Evolutionary conservation across 2,113 vertebrate species (phyloP).

Genomic region (Sylvilagus bachmani): DNA sequence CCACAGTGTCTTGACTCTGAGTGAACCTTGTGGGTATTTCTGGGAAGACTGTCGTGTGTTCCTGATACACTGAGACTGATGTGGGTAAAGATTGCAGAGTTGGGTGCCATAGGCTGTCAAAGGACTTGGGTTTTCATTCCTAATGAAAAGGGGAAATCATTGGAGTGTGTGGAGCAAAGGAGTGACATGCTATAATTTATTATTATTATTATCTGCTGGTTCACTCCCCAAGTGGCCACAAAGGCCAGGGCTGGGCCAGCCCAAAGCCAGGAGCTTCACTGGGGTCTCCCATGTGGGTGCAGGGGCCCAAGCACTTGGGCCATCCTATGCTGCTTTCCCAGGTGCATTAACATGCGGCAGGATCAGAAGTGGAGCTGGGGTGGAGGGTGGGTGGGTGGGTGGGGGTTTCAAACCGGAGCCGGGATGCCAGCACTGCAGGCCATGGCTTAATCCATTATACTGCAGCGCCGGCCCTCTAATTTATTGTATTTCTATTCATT

Average conservation of each 20-base stretch:
- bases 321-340: too few species aligned
- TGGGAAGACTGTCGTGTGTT: background rate
- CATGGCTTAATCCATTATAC: too few species aligned
- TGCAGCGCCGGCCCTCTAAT: background rate
- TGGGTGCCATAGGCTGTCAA: background rate
- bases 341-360: too few species aligned
- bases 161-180: background rate
- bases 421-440: too few species aligned
- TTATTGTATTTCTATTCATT: conserved; percentile 18
- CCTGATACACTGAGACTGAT: background rate
- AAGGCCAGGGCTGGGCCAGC: too few species aligned
- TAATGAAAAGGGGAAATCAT: background rate
- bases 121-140: background rate
- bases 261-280: too few species aligned
- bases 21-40: background rate
- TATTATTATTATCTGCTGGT: background rate
- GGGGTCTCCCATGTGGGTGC: too few species aligned
- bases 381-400: too few species aligned
- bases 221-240: too few species aligned
- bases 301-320: too few species aligned
- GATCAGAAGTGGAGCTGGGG: too few species aligned
- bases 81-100: background rate
- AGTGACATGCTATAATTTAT: background rate
- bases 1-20: background rate
- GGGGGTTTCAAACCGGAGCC: too few species aligned